Percentiles rank a stretch among this genome's conserved stretches.
phyloP scores from a whole-genome alignment of 2,888 invertebrate species.

The Polydrusus pterygomalis region DNA sequence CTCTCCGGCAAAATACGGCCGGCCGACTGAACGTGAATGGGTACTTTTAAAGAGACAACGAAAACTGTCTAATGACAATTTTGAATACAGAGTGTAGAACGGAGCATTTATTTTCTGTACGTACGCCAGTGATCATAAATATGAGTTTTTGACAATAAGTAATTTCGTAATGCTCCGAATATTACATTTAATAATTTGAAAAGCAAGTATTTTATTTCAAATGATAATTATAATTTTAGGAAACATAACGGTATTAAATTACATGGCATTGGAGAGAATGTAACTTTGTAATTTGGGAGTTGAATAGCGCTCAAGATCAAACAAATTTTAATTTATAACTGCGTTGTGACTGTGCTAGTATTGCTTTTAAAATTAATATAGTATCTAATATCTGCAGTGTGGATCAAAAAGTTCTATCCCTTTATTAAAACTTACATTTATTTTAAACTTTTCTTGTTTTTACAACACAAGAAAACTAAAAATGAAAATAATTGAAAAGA shows the following conservation, averaged over 20 bases:
- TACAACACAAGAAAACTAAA: no score
- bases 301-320: conserved; percentile 4
- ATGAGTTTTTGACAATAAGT: background rate
- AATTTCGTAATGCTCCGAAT: background rate
- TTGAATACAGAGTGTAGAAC: no score
- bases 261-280: background rate
- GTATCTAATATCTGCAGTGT: no score
- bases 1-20: no score
- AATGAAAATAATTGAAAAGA: no score
- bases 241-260: conserved; percentile 13
- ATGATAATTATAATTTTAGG: conserved; percentile 13
- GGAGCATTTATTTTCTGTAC: no score
- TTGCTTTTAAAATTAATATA: background rate
- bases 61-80: no score
- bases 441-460: no score
- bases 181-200: background rate
- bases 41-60: no score
- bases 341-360: background rate
- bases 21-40: no score
- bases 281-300: conserved; percentile 18
- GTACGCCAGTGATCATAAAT: background rate
- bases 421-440: no score
- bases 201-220: conserved; percentile 2
- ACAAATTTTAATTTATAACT: conserved; percentile 28
- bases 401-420: no score